A percentile compares a stretch with the other conserved stretches of the same genome.
Conservation (phyloP, 2,797 vertebrate species). For the Melanotaenia parkinsoni region DNA sequence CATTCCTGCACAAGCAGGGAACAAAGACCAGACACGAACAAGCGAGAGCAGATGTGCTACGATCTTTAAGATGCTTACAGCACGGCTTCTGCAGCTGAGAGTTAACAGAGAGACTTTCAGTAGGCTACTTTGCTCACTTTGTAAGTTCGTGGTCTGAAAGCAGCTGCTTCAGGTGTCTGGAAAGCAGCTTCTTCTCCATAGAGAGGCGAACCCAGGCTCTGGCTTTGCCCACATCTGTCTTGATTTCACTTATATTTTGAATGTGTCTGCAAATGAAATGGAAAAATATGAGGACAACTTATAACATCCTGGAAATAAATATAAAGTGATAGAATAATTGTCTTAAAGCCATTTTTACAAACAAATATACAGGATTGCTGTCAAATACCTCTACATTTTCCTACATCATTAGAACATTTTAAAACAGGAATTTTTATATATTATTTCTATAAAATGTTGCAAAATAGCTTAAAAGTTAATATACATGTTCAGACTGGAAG, state of each 20-base stretch:
- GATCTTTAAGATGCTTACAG: background rate
- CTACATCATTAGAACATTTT: background rate
- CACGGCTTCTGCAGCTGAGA: background rate
- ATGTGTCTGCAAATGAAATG: constrained; percentile 87
- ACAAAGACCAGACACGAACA: constrained; percentile 20
- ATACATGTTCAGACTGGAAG: background rate
- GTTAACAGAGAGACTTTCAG: background rate
- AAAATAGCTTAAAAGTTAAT: background rate
- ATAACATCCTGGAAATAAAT: background rate
- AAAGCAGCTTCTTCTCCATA: constrained; percentile 99
- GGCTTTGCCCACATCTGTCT: constrained; percentile 98
- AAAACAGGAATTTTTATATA: background rate
- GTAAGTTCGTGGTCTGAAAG: constrained; percentile 96
- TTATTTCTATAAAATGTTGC: background rate
- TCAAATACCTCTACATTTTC: background rate
- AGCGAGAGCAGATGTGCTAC: background rate
- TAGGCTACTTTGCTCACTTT: constrained; percentile 85
- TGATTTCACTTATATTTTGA: constrained; percentile 98
- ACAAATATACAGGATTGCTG: background rate
- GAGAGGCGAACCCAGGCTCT: constrained; percentile 98
- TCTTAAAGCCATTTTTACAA: no score
- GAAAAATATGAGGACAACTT: background rate
- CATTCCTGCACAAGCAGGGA: constrained; percentile 51
- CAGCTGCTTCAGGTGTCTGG: constrained; percentile 96
- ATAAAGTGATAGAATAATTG: background rate